Evolutionary conservation across 2,888 invertebrate species (phyloP), one percentile per base, ranked within the genome.

Genomic region (Apamea crenata): DNA sequence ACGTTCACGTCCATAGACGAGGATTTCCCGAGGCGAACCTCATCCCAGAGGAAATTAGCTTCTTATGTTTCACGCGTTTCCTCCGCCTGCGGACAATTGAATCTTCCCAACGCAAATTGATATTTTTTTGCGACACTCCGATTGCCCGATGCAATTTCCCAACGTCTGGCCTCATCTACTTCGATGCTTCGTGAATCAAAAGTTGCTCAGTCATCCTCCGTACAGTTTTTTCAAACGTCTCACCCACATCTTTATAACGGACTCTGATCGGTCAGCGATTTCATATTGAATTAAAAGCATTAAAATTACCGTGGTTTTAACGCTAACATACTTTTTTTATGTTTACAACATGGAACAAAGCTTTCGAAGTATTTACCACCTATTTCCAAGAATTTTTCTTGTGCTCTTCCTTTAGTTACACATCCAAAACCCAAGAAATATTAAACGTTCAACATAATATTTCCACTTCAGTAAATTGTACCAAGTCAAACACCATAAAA

Each of bases 11-110:
- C 91, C 92, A 89, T 90, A 91, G 91, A 90, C 90, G 84, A 92
- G 93, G 92, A 93, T 94, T 94, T 94, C 92, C 93, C 94, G 90
- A 90, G 90, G 88, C 91, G 90, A 89, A 89, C 89, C 90, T 89
- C 91, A 93, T 95, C 95, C 95, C 95, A 90, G 87, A 95, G 95
- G 95, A 95, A 95, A 96, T 95, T 94, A 95, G 92, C 92, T 94
- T 94, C 94, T 95, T 94, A 93, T 93, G 93, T 95, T 94, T 93
- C 93, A 94, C 93, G 93, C 93, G 92, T 93, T 91, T 89, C 89
- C 91, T 86, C 83, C 86, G 89, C 89, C 91, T 85, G 89, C 90
- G 92, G 93, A 95, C 94, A 94, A 94, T 95, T 94, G 93, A 94
- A 94, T 95, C 93, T 93, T 91, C 87, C 88, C 89, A 89, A 92